Percentiles rank a stretch among this genome's conserved stretches.
Conservation (phyloP, 2,113 vertebrate genomes). For the Sclerurus mexicanus region DNA sequence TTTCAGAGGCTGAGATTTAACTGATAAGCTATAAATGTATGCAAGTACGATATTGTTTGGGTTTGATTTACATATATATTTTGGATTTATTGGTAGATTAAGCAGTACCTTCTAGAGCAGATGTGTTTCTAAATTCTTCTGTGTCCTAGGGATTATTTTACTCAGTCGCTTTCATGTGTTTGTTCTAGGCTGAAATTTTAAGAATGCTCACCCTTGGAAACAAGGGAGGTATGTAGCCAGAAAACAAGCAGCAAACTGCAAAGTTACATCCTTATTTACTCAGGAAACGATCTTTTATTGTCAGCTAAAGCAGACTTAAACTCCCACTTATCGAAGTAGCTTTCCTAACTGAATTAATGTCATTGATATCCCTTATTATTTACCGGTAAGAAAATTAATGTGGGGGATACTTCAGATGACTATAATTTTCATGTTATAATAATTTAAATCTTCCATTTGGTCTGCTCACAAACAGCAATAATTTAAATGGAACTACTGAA, state of each 20-base stretch:
- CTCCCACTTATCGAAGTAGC: background rate
- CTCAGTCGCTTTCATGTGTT: background rate
- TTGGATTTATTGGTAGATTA: background rate
- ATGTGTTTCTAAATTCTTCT: background rate
- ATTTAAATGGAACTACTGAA: background rate
- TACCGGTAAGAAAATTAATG: background rate
- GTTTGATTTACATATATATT: background rate
- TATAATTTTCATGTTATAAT: background rate
- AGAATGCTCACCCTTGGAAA: background rate
- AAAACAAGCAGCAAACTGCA: background rate
- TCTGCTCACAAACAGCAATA: background rate
- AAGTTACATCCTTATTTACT: background rate
- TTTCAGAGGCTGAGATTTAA: background rate
- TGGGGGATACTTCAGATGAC: background rate
- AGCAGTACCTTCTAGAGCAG: background rate
- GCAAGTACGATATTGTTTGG: background rate
- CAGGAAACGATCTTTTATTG: background rate
- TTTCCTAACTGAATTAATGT: background rate
- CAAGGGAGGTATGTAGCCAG: background rate
- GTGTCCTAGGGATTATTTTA: background rate
- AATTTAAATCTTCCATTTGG: background rate
- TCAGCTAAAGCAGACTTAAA: background rate
- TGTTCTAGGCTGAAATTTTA: background rate
- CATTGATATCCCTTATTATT: background rate
- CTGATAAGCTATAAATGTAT: background rate